Conservation (phyloP, 2,113 vertebrate genomes). For the Engraulis encrasicolus region DNA sequence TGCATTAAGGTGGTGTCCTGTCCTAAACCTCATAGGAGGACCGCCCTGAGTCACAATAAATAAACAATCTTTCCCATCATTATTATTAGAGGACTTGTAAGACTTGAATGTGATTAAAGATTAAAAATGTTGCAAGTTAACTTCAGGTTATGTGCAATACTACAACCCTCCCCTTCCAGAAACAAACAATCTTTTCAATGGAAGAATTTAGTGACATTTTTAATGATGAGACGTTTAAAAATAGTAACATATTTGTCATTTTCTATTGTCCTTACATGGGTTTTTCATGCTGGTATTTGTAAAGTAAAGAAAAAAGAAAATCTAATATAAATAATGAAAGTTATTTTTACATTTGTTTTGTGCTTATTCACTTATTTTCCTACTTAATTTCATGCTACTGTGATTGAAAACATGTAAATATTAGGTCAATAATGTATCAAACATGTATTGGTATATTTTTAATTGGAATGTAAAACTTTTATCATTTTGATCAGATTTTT, state of each 20-base stretch:
- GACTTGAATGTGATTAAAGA: constrained; percentile 99
- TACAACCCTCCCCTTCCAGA: constrained; percentile 94
- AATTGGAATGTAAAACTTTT: constrained; percentile 98
- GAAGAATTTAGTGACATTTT: constrained; percentile 56
- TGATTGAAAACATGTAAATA: constrained; percentile 99
- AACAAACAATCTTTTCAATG: constrained; percentile 89
- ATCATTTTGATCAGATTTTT: constrained; percentile 99
- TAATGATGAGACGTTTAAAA: constrained; percentile 70
- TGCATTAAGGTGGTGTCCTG: constrained; percentile 1
- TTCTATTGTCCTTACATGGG: constrained; percentile 23
- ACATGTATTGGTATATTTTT: constrained; percentile 99
- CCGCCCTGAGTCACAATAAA: constrained; percentile 67
- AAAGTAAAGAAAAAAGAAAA: constrained; percentile 92
- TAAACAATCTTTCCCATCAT: constrained; percentile 75
- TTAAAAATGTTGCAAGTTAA: constrained; percentile 99
- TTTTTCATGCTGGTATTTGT: constrained; percentile 95
- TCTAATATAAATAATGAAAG: constrained; percentile 96
- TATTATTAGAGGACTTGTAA: constrained; percentile 97
- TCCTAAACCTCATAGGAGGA: constrained; percentile 10
- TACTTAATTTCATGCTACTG: constrained; percentile 99
- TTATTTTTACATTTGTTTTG: constrained; percentile 99
- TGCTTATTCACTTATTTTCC: constrained; percentile 99
- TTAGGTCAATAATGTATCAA: constrained; percentile 98
- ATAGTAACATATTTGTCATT: constrained; percentile 20
- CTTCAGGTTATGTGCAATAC: constrained; percentile 99